Base-by-base conservation (phyloP, 1,140 invertebrate species). In the Trichonephila clavipes region DNA sequence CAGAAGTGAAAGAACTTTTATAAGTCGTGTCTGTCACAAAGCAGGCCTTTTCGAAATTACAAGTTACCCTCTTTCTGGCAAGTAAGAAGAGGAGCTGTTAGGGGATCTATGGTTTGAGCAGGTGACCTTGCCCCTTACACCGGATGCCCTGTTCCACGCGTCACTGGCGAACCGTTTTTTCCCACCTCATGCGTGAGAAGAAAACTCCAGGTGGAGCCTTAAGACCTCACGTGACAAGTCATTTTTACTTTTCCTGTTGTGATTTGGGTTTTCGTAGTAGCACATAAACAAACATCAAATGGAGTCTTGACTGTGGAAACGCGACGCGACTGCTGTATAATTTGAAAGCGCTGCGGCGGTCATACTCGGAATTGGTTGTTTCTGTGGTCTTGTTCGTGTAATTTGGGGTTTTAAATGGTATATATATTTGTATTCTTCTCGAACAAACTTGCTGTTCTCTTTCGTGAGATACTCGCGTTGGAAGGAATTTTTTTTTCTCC, bases 121-220 rank as follows among this genome's bases (percentile, higher is more conserved):
- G 89, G 64, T 92, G 91, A 92, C 91, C 91, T 92, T 92, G 62
- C 58, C 51, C 19, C 69, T 62, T 72, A 19, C 83, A 87, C 83
- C 91, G 83, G 91, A 87, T 87, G 83, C 64, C 81, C 18, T n/a
- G 82, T 51, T 69, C 83, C 64, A 86, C 91, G 91, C 91, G 91
- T 92, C 91, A 87, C 91, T 87, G 83, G 19, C 91, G 66, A 77
- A 87, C 91, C 82, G 82, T 92, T 92, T 92, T 86, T 92, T 92
- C 91, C 91, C 91, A 92, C 91, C 91, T 92, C 66, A 51, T 87
- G 82, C 91, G 91, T 92, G 91, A 92, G 91, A 92, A 92, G 81
- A 66, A 90, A 24, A 92, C 62, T 92, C 91, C 91, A 92, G 91
- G 91, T 92, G 91, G 62, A 92, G 51, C 51, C 40, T 16, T 51